Percentiles rank a stretch among this genome's conserved stretches.
Evolutionary conservation across 2,888 invertebrate genomes (phyloP).

Genomic region (Aleiodes alternator): DNA sequence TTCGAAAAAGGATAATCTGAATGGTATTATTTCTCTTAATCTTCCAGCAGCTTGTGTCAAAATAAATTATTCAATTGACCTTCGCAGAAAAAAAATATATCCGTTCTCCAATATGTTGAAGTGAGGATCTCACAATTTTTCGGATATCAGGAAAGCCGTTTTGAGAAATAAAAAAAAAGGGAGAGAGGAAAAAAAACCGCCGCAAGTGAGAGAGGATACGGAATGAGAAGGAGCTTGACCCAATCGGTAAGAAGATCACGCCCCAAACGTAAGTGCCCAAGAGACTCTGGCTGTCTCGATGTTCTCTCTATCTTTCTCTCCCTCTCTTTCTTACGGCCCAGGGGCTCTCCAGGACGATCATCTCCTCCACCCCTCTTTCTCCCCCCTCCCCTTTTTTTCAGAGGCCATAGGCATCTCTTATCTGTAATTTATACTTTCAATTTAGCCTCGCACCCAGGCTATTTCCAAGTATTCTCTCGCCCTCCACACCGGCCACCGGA

Average conservation of each 20-base stretch:
- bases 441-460: conserved; percentile 58
- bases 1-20: conserved; percentile 1
- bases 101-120: no score
- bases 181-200: background rate
- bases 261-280: conserved; percentile 64
- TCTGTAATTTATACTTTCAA: conserved; percentile 73
- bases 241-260: conserved; percentile 71
- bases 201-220: conserved; percentile 6
- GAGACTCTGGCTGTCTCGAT: background rate
- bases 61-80: conserved; percentile 33
- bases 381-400: background rate
- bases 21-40: conserved; percentile 25
- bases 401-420: conserved; percentile 62
- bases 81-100: conserved; percentile 36
- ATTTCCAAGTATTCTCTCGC: conserved; percentile 45
- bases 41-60: conserved; percentile 31
- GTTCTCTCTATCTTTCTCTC: conserved; percentile 37
- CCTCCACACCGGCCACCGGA: conserved; percentile 38
- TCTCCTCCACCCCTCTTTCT: no score
- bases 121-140: background rate
- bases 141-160: conserved; percentile 45
- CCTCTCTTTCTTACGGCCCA: conserved; percentile 39
- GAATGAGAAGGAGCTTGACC: conserved; percentile 11
- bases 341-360: conserved; percentile 26
- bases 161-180: background rate